Percentiles rank a stretch among this genome's conserved stretches.
phyloP scores from a whole-genome alignment of 1,140 invertebrate genomes.

The Aphis craccivora region DNA sequence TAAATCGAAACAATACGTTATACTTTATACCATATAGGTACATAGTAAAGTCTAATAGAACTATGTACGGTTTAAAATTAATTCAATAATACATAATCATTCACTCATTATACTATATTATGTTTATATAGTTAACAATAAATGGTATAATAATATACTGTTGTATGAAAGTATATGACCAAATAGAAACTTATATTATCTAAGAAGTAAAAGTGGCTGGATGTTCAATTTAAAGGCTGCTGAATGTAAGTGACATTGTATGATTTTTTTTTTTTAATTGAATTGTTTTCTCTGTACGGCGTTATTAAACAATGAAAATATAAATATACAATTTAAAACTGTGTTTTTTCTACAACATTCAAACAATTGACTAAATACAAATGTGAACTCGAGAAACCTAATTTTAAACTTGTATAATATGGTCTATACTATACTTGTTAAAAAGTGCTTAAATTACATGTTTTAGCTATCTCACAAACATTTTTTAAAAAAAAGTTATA shows the following conservation, averaged over 20 bases:
- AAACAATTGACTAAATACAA: neutral
- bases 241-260: neutral
- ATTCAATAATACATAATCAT: neutral
- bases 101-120: neutral
- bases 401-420: neutral
- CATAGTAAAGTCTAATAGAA: neutral
- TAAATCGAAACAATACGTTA: neutral
- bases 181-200: neutral
- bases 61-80: neutral
- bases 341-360: neutral
- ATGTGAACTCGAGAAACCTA: neutral
- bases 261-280: too few species aligned
- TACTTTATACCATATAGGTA: neutral
- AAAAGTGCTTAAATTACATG: neutral
- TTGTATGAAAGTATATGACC: neutral
- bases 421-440: neutral
- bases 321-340: neutral
- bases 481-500: neutral
- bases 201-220: neutral
- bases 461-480: neutral
- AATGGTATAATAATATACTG: neutral
- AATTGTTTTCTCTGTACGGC: neutral
- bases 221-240: neutral
- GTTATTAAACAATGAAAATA: neutral
- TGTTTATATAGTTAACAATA: neutral